A percentile compares a stretch with the other conserved stretches of the same genome.
Evolutionary conservation across 2,797 vertebrate genomes (phyloP).

Genomic region (Pempheris klunzingeri): DNA sequence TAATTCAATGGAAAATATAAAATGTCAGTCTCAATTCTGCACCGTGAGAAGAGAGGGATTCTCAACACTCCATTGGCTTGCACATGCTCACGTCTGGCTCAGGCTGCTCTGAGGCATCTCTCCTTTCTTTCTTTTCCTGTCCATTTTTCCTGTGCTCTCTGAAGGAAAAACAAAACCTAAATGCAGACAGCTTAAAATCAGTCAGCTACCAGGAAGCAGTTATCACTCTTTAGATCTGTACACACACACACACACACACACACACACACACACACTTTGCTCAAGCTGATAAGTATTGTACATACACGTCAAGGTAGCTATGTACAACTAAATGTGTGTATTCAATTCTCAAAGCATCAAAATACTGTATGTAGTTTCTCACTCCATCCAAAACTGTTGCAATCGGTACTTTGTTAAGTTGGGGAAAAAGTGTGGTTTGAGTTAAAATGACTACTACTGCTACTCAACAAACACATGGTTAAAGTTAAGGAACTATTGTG

Average conservation of each 20-base stretch:
- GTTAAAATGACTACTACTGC: neutral
- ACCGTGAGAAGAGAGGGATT: conserved; percentile 47
- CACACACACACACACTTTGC: too few species aligned
- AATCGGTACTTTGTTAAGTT: neutral
- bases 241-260: too few species aligned
- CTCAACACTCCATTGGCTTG: conserved; percentile 54
- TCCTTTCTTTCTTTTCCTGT: conserved; percentile 32
- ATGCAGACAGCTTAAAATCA: conserved; percentile 17
- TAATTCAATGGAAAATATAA: conserved; percentile 81
- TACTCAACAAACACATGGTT: neutral
- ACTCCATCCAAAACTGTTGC: neutral
- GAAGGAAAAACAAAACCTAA: conserved; percentile 14
- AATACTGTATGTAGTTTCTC: neutral
- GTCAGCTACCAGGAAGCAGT: neutral
- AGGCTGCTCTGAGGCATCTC: conserved; percentile 34
- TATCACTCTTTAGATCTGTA: conserved; percentile 7
- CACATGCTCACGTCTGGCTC: neutral
- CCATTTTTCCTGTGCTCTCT: conserved; percentile 5
- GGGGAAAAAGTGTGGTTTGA: neutral
- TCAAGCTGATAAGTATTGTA: neutral
- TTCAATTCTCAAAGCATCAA: neutral
- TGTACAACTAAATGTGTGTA: neutral
- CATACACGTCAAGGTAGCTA: neutral
- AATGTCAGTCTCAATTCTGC: conserved; percentile 71
- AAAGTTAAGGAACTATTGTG: neutral